Evolutionary conservation across 2,113 vertebrate genomes (phyloP), one percentile per base, ranked within the genome.

Genomic region (Gymnobelideus leadbeateri): DNA sequence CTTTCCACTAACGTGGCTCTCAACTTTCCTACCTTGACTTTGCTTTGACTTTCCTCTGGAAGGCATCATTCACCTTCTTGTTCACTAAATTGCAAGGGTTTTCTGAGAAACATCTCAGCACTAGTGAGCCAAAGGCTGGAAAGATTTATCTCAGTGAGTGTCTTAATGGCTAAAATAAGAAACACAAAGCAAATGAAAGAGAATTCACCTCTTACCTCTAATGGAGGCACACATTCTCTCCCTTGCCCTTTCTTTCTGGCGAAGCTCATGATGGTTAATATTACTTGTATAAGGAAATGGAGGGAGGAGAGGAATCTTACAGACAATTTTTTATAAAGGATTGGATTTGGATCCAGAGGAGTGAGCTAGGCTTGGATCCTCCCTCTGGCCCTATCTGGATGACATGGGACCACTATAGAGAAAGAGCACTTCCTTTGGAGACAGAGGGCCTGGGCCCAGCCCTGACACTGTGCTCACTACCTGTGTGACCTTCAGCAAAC

Each of bases 161-260:
- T 43, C n/a, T 84, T 84, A 84, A 84, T 84, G 68, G 68, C 68
- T 43, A 84, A 84, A 84, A 84, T 84, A 84, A 84, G 68, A 84
- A 84, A 84, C 19, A 77, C 68, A 84, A 23, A 84, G 19, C 1
- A 6, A 84, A 84, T 21, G 68, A 43, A 84, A 84, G n/a, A 23
- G 19, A 84, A 43, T 43, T 84, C 68, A 84, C 68, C 68, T 84
- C 68, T 43, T 84, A 84, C n/a, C 68, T 43, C 68, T 84, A 23
- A 43, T 84, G 19, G n/a, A 43, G 19, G 19, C 5, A 8, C 37
- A n/a, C 19, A n/a, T 84, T 84, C 68, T 43, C n/a, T 43, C n/a
- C 68, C n/a, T 43, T 43, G n/a, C 37, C 37, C n/a, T 84, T 43
- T 43, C 68, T 84, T n/a, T 23, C n/a, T 21, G 19, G 68, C 5